Base-by-base conservation (phyloP, 1,140 invertebrate species). In the Euura saliciscinereae region DNA sequence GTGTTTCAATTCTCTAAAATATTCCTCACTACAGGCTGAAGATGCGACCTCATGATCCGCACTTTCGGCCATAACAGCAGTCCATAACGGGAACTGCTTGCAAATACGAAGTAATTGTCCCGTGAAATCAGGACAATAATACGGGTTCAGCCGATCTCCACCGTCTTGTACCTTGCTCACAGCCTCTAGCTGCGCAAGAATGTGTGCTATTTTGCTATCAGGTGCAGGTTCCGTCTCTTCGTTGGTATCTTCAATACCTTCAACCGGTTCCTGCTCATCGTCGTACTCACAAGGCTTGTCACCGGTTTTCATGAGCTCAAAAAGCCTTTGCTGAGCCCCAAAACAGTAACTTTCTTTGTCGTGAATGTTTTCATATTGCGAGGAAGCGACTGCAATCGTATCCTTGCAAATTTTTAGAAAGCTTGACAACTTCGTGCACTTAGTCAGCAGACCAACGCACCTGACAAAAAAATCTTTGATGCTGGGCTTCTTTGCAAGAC, bases 51-150 rank as follows among this genome's bases (percentile, higher is more conserved):
- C 43, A 44, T 4, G 10, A 46, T 51, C 66, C 10, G 46, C n/a
- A 72, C 69, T 64, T 45, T 5, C 45, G 5, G 46, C 13, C 66
- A 72, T 43, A 3, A 69, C 45, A 7, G 44, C 6, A 43, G 73
- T 69, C 73, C 73, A 74, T 13, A 74, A 68, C 28, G 67, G 51
- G 69, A 74, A 74, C n/a, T 72, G 68, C n/a, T 66, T 70, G 46
- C 44, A n/a, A 72, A 13, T n/a, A 64, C 72, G 44, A 69, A 10
- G 4, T 66, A 42, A 11, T 44, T 68, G 6, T 28, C 59, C 4
- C 44, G 28, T 70, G 45, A 74, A 74, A 43, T 65, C 28, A 2
- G 46, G 46, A 66, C 71, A 74, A 4, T 45, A 72, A 46, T 74
- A 74, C n/a, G 73, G 73, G 51, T 74, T 74, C 3, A 59, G 66